Base-by-base conservation (phyloP, 2,888 invertebrate genomes). In the Mimachlamys varia region DNA sequence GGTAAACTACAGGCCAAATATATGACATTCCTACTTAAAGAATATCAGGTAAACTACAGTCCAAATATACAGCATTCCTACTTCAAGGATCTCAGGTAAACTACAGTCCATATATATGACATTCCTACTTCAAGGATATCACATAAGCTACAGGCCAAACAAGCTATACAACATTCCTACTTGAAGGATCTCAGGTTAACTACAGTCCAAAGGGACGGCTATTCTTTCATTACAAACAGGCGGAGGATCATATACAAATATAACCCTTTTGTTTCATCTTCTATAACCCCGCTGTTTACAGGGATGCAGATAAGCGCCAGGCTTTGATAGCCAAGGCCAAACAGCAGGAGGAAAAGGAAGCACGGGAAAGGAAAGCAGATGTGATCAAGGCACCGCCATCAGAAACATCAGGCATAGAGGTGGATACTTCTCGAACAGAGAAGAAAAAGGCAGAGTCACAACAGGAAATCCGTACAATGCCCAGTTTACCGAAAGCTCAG, bases 151-250 rank as follows among this genome's bases (percentile, higher is more conserved):
- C n/a, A n/a, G n/a, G 97, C 97, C 0, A 96, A 97, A 89, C 96
- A 97, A 92, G 97, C 98, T 5, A 94, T 98, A 27, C 97, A 97
- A 88, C 97, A 98, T 96, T 96, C 96, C 13, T 98, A 98, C 94
- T 98, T 98, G 96, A 97, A 96, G 91, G 97, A 97, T 91, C 95
- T 97, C 88, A 97, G 97, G 97, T 97, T 90, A 91, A 90, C 90
- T 37, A 87, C 44, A 44, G 44, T 44, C 7, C 44, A 44, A 44
- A 44, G 44, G 4, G 7, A 44, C 44, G 7, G 4, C 44, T 44
- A n/a, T 44, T 44, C 4, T 44, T 7, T 44, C 44, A 44, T 44
- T 44, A 53, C 53, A 2, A 53, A 53, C 53, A 13, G 33, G 4
- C 37, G n/a, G 33, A 76, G 27, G 33, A 76, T 76, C 76, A 27